Evolutionary conservation across 2,113 vertebrate species (phyloP), one percentile per base, ranked within the genome.

Genomic region (Cebus imitator): DNA sequence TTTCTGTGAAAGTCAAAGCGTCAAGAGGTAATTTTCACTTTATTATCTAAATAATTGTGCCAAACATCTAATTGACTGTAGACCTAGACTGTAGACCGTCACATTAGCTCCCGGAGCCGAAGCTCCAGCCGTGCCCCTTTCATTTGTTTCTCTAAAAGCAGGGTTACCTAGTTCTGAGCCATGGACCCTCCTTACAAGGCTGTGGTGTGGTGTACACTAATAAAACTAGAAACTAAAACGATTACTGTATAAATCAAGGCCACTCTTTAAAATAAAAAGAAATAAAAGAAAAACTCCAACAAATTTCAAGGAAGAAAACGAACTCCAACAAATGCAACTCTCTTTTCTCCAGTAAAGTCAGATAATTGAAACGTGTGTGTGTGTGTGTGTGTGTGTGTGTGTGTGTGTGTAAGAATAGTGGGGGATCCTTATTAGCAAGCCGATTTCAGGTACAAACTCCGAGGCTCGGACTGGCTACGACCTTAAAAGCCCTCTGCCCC

Each of bases 241-340:
- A 91, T 68, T 87, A 45, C 43, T 16, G n/a, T 35, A 61, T 32
- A 95, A 91, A 90, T 87, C 57, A 92, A 94, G 48, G 35, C 18
- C 57, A 87, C 6, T 50, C 30, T 80, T 90, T 4, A 37, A 45
- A 37, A 45, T 50, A 50, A 55, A 57, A 18, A 32, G 17, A 35
- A 25, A 43, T 40, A 12, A 57, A 40, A 57, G 35, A 35, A 2
- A 88, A 82, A 73, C 5, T 79, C 45, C 66, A 91, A 80, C 21
- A 95, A 87, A 96, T 90, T 61, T 88, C 35, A 48, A 75, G 76
- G 70, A 91, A 92, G 76, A 94, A 92, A 97, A 96, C 45, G 45
- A 97, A 93, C 92, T 96, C 61, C 57, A 97, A 78, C 52, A 97
- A 92, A 93, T 80, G 18, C n/a, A 93, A 96, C 85, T 97, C 72